Evolutionary conservation across 2,797 vertebrate genomes (phyloP).

Genomic region (Eulemur rubriventer): DNA sequence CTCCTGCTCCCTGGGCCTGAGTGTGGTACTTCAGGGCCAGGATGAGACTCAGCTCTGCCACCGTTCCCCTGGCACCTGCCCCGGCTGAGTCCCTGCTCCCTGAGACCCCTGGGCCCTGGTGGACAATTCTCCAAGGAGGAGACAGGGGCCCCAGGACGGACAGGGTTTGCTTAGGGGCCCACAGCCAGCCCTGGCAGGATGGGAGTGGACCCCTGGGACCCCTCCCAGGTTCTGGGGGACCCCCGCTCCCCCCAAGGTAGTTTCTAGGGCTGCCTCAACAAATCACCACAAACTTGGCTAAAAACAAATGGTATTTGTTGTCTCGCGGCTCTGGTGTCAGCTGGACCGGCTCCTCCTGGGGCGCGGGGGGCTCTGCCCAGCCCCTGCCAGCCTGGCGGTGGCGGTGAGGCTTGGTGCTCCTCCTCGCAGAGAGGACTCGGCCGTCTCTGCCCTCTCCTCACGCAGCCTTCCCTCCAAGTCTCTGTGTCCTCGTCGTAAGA

Average conservation of each 20-base stretch:
- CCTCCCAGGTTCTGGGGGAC: background rate
- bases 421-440: accelerated
- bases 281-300: background rate
- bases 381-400: background rate
- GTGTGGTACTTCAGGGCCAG: background rate
- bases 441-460: accelerated
- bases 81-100: accelerated
- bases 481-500: background rate
- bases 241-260: accelerated
- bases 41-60: background rate
- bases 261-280: background rate
- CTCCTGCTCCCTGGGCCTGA: background rate
- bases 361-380: background rate
- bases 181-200: background rate
- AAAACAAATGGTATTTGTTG: background rate
- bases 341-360: too few species aligned
- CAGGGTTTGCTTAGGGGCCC: too few species aligned
- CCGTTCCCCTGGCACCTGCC: accelerated
- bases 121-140: background rate
- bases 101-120: background rate
- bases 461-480: accelerated
- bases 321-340: background rate
- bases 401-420: background rate
- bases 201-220: background rate
- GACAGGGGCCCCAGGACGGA: accelerated